A percentile compares a stretch with the other conserved stretches of the same genome.
These are phyloP conservation scores for Prorops nasuta DNA, from an alignment of 1,140 invertebrate species.

Conservation along the genomic window DNA sequence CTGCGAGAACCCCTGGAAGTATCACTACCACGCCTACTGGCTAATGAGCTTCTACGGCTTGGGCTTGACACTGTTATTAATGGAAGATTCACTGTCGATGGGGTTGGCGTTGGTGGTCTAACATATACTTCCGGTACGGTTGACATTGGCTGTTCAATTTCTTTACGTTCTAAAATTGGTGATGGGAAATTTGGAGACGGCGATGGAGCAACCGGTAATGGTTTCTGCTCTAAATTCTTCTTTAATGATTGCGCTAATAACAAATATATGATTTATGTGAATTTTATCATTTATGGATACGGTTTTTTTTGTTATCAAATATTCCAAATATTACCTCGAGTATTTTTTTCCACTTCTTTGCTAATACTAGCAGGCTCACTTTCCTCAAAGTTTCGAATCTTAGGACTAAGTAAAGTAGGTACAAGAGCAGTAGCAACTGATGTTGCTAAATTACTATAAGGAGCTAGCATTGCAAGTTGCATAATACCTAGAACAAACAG, in stretches of 20 bases:
- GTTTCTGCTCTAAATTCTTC: too few relatives aligned
- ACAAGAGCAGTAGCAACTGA: conserved; percentile 60
- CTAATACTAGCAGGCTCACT: conserved; percentile 40
- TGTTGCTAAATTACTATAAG: conserved; percentile 61
- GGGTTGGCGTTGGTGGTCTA: conserved; percentile 48
- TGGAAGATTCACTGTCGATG: conserved; percentile 42
- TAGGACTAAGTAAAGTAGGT: conserved; percentile 58
- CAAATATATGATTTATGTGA: too few relatives aligned
- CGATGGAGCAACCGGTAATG: too few relatives aligned
- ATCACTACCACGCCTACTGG: conserved; percentile 46
- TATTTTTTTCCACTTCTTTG: conserved; percentile 8
- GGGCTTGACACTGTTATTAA: conserved; percentile 48
- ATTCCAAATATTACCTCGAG: conserved; percentile 8
- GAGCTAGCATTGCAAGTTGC: conserved; percentile 60
- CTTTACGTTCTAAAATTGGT: too few relatives aligned
- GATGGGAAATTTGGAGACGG: too few relatives aligned
- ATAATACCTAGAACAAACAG: conserved; percentile 54
- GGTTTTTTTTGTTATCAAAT: too few relatives aligned
- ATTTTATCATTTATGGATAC: too few relatives aligned
- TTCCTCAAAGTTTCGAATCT: conserved; percentile 48
- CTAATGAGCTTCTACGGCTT: conserved; percentile 45
- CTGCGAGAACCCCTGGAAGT: conserved; percentile 35
- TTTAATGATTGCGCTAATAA: too few relatives aligned
- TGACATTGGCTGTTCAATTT: conserved; percentile 29
- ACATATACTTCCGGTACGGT: conserved; percentile 51